Conservation (phyloP, 2,113 vertebrate species). For the Protobothrops flavoviridis region DNA sequence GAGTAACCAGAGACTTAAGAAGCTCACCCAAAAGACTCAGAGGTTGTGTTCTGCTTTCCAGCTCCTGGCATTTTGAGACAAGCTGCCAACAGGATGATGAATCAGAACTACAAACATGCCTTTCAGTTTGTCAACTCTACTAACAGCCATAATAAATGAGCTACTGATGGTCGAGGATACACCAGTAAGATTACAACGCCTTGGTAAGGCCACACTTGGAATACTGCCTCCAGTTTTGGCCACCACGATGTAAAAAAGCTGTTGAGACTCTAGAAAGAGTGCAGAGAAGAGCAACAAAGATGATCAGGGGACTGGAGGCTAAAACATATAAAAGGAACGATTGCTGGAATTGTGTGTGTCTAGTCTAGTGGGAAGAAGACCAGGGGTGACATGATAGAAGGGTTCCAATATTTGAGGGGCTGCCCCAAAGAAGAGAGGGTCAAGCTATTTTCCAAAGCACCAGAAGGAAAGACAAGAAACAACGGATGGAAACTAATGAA, state of each 20-base stretch:
- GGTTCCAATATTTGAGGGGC: no score
- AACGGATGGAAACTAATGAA: not conserved
- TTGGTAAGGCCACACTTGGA: no score
- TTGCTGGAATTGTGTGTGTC: not conserved
- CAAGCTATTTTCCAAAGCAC: no score
- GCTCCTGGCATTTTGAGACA: not conserved
- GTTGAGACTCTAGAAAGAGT: not conserved
- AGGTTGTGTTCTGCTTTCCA: not conserved
- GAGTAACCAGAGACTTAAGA: not conserved
- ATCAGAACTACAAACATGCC: not conserved
- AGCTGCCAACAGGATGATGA: not conserved
- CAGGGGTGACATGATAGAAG: no score
- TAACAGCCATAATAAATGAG: not conserved
- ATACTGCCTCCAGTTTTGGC: no score
- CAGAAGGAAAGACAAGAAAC: no score
- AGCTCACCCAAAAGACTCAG: not conserved
- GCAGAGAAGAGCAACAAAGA: no score
- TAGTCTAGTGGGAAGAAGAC: no score
- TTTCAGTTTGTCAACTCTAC: not conserved
- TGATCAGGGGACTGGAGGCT: no score
- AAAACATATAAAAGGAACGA: no score
- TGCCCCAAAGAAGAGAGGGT: no score
- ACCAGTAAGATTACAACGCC: not conserved
- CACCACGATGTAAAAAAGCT: not conserved
- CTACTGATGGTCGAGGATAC: not conserved